Evolutionary conservation across 2,113 vertebrate species (phyloP).

Genomic region (Chamaea fasciata): DNA sequence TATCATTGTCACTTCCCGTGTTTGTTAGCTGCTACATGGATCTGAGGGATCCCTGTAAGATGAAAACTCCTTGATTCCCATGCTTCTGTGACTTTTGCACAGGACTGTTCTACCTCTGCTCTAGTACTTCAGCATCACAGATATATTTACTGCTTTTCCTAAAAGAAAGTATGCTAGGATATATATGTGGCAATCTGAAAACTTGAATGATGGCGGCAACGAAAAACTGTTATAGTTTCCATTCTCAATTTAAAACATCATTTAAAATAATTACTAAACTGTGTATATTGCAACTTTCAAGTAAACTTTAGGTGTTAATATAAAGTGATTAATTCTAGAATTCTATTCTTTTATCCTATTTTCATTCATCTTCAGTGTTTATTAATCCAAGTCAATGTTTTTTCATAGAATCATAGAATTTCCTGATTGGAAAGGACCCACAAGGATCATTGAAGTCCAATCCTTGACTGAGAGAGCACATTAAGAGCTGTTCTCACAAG

Average conservation of each 20-base stretch:
- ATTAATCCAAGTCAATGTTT: background rate
- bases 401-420: background rate
- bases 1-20: background rate
- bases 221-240: background rate
- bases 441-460: background rate
- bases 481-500: background rate
- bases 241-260: background rate
- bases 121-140: background rate
- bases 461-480: background rate
- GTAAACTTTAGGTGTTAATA: background rate
- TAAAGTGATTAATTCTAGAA: background rate
- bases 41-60: background rate
- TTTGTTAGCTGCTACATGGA: background rate
- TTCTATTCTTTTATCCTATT: background rate
- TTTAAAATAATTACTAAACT: background rate
- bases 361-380: background rate
- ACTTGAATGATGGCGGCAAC: rapidly evolving
- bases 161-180: background rate
- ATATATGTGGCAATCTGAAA: background rate
- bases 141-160: background rate
- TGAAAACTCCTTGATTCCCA: background rate
- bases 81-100: background rate
- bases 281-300: background rate
- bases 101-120: background rate
- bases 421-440: background rate